Evolutionary conservation across 1,140 invertebrate genomes (phyloP).

Genomic region (Diuraphis noxia): DNA sequence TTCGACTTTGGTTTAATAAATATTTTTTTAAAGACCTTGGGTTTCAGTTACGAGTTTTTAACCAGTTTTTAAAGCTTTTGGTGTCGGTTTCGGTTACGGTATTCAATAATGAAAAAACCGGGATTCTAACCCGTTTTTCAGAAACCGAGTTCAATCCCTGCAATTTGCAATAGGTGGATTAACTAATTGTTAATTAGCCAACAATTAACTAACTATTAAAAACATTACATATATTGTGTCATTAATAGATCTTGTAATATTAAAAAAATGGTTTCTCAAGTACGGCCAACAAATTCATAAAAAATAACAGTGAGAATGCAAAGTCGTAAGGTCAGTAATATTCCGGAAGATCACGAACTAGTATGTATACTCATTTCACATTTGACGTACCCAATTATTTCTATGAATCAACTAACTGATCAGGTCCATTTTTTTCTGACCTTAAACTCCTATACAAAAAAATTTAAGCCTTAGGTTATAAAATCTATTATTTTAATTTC

Average conservation of each 20-base stretch:
- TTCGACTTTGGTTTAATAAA: too few relatives aligned
- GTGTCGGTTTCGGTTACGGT: too few relatives aligned
- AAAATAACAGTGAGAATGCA: background rate
- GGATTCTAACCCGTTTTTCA: too few relatives aligned
- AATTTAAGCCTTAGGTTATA: background rate
- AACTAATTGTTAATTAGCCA: too few relatives aligned
- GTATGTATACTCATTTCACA: background rate
- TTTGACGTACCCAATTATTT: background rate
- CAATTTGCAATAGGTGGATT: too few relatives aligned
- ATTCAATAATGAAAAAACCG: too few relatives aligned
- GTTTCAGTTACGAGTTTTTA: too few relatives aligned
- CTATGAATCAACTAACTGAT: background rate
- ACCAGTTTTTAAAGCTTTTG: too few relatives aligned
- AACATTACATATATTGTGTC: background rate
- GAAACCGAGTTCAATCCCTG: too few relatives aligned
- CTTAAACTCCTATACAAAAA: background rate
- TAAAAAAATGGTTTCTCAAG: background rate
- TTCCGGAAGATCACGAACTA: constrained; percentile 11
- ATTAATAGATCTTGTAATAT: background rate
- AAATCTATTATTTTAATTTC: constrained; percentile 24
- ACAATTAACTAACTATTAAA: too few relatives aligned
- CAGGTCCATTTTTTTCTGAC: background rate
- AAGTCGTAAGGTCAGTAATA: background rate
- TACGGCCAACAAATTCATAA: background rate
- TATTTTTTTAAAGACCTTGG: too few relatives aligned